Conservation (phyloP, 2,888 invertebrate species). For the Clepsis dumicolana region DNA sequence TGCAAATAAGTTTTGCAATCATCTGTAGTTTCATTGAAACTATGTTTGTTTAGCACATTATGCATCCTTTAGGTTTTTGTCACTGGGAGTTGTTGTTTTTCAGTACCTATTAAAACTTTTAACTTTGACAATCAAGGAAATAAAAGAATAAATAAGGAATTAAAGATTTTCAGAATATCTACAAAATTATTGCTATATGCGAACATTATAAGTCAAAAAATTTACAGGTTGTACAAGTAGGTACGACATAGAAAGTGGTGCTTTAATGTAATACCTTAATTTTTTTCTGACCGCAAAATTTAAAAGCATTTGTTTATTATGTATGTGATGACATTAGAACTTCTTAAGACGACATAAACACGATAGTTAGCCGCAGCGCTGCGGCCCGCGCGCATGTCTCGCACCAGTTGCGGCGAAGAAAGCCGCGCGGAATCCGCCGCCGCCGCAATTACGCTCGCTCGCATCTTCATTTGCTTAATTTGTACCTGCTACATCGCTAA, state of each 20-base stretch:
- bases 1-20: neutral
- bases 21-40: neutral
- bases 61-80: neutral
- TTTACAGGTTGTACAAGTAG: too few relatives aligned
- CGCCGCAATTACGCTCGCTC: neutral
- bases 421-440: conserved; percentile 61
- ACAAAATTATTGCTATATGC: too few relatives aligned
- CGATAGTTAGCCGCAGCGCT: conserved; percentile 40
- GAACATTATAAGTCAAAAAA: too few relatives aligned
- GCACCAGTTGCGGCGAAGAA: conserved; percentile 74
- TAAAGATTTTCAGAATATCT: too few relatives aligned
- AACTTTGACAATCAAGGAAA: too few relatives aligned
- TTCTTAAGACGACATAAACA: conserved; percentile 30
- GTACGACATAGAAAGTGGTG: too few relatives aligned
- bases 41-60: neutral
- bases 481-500: neutral
- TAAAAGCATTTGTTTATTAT: too few relatives aligned
- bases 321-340: neutral
- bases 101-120: too few relatives aligned
- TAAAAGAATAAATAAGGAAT: too few relatives aligned
- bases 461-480: conserved; percentile 8
- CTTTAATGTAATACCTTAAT: too few relatives aligned
- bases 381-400: conserved; percentile 53
- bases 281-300: too few relatives aligned
- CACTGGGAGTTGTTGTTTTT: too few relatives aligned